Percentiles rank a stretch among this genome's conserved stretches.
Evolutionary conservation across 1,140 invertebrate species (phyloP).

Genomic region (Propsilocerus akamusi): DNA sequence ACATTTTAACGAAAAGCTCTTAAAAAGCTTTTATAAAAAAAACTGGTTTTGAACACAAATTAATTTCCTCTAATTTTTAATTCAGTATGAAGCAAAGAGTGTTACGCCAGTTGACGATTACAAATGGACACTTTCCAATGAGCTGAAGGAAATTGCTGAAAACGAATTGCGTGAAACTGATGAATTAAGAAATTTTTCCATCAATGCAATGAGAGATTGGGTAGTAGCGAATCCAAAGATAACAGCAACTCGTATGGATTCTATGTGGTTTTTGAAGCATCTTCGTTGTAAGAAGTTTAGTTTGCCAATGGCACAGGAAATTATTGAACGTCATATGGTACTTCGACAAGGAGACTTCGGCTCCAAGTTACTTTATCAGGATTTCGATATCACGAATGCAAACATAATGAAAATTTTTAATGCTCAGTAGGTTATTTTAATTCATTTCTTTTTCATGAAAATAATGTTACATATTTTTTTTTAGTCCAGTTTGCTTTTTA

Average conservation of each 20-base stretch:
- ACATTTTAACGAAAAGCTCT: too few species aligned
- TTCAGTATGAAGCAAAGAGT: conserved; percentile 14
- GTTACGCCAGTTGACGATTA: conserved; percentile 40
- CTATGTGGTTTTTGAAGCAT: conserved; percentile 54
- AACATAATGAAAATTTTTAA: not conserved
- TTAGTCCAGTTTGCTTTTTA: too few species aligned
- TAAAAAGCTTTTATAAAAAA: too few species aligned
- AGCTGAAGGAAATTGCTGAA: conserved; percentile 40
- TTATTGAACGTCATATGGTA: conserved; percentile 60
- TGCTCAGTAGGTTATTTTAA: not conserved
- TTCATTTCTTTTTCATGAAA: not conserved
- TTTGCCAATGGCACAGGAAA: conserved; percentile 59
- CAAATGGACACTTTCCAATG: conserved; percentile 32
- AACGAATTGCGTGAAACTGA: conserved; percentile 48
- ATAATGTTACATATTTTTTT: not conserved
- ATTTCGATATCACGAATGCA: not conserved
- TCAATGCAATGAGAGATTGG: conserved; percentile 48
- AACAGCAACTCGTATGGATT: conserved; percentile 45
- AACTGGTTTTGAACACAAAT: not conserved
- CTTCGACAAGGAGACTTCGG: conserved; percentile 43
- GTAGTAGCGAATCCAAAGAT: conserved; percentile 51
- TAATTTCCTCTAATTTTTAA: not conserved
- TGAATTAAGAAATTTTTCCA: conserved; percentile 39
- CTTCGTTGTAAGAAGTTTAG: conserved; percentile 68
- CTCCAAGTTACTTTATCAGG: not conserved